phyloP scores from a whole-genome alignment of 1,140 invertebrate species.

The Arion vulgaris region DNA sequence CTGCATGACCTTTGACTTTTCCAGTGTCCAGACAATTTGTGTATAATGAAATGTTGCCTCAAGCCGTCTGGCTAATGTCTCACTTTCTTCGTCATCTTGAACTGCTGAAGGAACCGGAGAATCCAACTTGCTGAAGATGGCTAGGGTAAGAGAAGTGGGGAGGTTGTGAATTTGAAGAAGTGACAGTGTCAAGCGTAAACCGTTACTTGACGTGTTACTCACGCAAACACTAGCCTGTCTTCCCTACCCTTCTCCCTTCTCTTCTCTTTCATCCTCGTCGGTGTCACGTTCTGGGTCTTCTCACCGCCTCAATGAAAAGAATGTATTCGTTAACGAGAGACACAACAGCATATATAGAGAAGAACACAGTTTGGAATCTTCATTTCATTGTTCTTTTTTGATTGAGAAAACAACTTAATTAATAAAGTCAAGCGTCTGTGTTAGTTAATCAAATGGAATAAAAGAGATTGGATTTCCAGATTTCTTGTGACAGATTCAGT shows the following conservation, averaged over 20 bases:
- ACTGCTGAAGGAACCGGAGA: not conserved
- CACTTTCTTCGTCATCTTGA: not conserved
- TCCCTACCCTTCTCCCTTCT: not conserved
- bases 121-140: not conserved
- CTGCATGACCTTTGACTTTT: not conserved
- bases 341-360: not conserved
- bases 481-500: no score
- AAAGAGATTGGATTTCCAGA: no score
- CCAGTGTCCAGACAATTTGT: not conserved
- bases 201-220: conserved; percentile 5
- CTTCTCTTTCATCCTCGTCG: not conserved
- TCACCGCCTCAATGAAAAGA: not conserved
- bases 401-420: no score
- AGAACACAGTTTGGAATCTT: not conserved
- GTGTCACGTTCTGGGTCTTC: not conserved
- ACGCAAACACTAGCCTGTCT: not conserved
- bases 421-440: no score
- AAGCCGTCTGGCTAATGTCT: conserved; percentile 1
- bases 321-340: not conserved
- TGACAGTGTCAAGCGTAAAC: conserved; percentile 11
- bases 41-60: not conserved
- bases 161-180: not conserved
- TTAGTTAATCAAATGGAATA: no score
- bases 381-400: not conserved
- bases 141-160: not conserved